Conservation (phyloP, 2,888 invertebrate species). For the Lasioglossum morio region DNA sequence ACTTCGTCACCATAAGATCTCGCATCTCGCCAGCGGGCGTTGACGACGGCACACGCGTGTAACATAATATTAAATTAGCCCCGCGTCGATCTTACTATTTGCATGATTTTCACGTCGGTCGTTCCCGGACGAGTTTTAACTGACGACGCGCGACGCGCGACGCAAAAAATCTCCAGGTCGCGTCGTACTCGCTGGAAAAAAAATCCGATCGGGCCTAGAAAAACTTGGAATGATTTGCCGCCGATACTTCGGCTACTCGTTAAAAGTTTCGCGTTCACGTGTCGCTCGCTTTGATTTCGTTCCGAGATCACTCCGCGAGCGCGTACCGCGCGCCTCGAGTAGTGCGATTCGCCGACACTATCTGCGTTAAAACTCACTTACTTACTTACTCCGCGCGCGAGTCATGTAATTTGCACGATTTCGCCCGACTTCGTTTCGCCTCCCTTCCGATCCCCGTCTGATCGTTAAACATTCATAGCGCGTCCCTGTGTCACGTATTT, state of each 20-base stretch:
- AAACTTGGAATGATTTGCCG: not conserved
- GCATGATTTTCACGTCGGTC: not conserved
- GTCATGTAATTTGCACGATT: slow-evolving; percentile 51
- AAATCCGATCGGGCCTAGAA: not conserved
- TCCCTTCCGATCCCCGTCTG: not conserved
- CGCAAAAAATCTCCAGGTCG: not conserved
- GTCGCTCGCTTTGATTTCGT: slow-evolving; percentile 40
- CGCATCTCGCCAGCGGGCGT: slow-evolving; percentile 15
- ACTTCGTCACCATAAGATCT: slow-evolving; percentile 29
- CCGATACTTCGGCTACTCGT: slow-evolving; percentile 37
- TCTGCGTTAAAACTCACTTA: slow-evolving; percentile 43
- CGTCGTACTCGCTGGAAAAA: not conserved
- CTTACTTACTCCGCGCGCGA: slow-evolving; percentile 10
- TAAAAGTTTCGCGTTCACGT: slow-evolving; percentile 40
- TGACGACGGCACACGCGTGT: not conserved
- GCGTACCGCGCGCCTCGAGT: not conserved
- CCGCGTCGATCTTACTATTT: not conserved
- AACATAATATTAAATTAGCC: not conserved
- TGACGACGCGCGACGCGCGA: not conserved
- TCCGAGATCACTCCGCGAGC: not conserved
- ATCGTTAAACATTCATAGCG: slow-evolving; percentile 53
- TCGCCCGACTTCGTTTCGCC: slow-evolving; percentile 16
- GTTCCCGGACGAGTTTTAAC: not conserved
- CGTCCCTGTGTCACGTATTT: slow-evolving; percentile 41
- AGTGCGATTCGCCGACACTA: not conserved